Evolutionary conservation across 2,797 vertebrate genomes (phyloP), one percentile per base, ranked within the genome.

Genomic region (Graptemys geographica): DNA sequence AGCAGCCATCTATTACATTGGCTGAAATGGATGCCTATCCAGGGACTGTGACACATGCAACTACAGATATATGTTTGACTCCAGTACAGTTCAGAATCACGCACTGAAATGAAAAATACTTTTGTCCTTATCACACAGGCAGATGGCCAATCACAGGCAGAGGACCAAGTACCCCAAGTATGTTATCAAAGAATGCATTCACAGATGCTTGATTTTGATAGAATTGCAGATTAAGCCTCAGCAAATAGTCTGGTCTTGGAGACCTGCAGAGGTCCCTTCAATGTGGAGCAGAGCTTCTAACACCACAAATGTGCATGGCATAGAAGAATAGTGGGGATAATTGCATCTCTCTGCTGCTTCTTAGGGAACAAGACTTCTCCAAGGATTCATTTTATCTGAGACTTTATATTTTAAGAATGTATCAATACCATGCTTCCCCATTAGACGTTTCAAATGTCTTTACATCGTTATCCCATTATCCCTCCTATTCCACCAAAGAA

Each of bases 91-190:
- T 94, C 0, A 0, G 51, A 82, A 88, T 15, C 0, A 0, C 25
- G 47, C 59, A 56, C 51, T 79, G 52, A 80, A 90, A n/a, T 5
- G 72, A 31, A 94, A 93, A 72, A 19, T n/a, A 51, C 51, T 47
- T 49, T 4, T 74, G 79, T 69, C 31, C 81, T 94, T 89, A 87
- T 93, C 82, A 93, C 19, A 79, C 57, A 65, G 37, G 59, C 90
- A 94, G 95, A 62, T 89, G 90, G 96, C 90, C 88, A 86, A 94
- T 95, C 89, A 92, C 65, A 96, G 80, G 51, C 91, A 89, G 72
- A 96, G 93, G 57, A 91, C 52, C 0, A 27, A 80, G 92, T 88
- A 93, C 85, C 65, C 81, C 44, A 55, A 89, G 91, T 92, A 83
- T 15, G 94, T 52, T 84, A 82, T 88, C 89, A 92, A 79, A 78